Percentiles rank a stretch among this genome's conserved stretches.
phyloP scores from a whole-genome alignment of 1,140 invertebrate species.

The Drosophila erecta region DNA sequence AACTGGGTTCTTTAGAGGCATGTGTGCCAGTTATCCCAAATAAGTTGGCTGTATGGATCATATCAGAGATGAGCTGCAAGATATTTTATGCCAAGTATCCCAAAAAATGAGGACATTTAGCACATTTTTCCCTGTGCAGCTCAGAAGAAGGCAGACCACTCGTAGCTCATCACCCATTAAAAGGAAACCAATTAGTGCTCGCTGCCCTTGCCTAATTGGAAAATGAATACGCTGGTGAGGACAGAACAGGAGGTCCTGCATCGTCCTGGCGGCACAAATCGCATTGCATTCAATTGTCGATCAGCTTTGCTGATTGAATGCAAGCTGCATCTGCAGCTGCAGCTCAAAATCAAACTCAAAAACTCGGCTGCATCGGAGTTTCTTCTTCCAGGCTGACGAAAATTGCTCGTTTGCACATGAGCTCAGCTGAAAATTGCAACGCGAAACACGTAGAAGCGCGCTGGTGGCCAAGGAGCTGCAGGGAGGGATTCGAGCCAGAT shows the following conservation, averaged over 20 bases:
- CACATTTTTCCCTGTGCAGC: neutral
- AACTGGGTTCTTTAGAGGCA: conserved; percentile 4
- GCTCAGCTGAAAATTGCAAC: conserved; percentile 80
- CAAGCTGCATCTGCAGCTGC: conserved; percentile 42
- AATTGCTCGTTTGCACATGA: conserved; percentile 76
- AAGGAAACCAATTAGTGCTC: conserved; percentile 54
- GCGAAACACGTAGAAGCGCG: conserved; percentile 68
- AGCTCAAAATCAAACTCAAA: conserved; percentile 25
- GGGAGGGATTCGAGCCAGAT: conserved; percentile 41
- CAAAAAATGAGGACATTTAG: no score
- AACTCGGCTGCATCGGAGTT: conserved; percentile 15
- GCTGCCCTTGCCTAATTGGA: conserved; percentile 53
- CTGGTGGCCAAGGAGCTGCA: neutral
- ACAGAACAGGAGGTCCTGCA: neutral
- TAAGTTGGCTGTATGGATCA: no score
- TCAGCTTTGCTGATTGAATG: conserved; percentile 73
- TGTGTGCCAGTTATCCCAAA: no score
- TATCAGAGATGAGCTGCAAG: no score
- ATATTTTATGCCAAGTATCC: no score
- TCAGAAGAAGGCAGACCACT: no score
- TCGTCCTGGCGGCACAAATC: conserved; percentile 43
- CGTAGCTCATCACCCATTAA: neutral
- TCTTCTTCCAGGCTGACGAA: conserved; percentile 43
- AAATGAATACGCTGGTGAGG: conserved; percentile 60
- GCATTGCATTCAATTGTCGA: conserved; percentile 75